Percentiles rank a stretch among this genome's conserved stretches.
These are phyloP conservation scores for Cololabis saira DNA, from an alignment of 2,113 vertebrate species.

Conservation along the genomic window DNA sequence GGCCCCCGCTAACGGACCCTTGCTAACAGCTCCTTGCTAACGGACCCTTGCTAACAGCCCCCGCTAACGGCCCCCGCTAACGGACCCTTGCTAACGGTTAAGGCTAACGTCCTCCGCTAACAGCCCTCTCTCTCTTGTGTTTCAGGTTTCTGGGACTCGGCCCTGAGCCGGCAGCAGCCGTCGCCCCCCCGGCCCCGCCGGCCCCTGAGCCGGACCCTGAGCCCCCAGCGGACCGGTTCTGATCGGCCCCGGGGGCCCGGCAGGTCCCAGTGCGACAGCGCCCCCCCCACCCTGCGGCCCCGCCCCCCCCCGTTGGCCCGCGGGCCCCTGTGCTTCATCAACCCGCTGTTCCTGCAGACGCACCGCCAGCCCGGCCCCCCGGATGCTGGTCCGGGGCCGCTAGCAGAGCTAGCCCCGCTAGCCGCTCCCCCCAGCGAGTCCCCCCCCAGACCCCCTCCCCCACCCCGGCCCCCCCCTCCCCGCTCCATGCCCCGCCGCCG, in stretches of 20 bases:
- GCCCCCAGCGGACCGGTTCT: slow-evolving; percentile 62
- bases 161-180: slow-evolving; percentile 81
- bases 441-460: slow-evolving; percentile 70
- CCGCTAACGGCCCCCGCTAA: too few species aligned
- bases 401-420: too few species aligned
- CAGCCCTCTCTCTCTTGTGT: slow-evolving; percentile 29
- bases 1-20: too few species aligned
- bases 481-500: slow-evolving; percentile 84
- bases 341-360: slow-evolving; percentile 92
- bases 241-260: slow-evolving; percentile 34
- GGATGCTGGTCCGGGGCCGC: slow-evolving; percentile 47
- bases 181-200: slow-evolving; percentile 75
- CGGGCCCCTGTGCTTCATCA: slow-evolving; percentile 91
- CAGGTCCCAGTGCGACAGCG: slow-evolving; percentile 85
- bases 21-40: too few species aligned
- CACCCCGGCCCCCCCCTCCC: slow-evolving; percentile 80
- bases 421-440: too few species aligned
- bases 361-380: slow-evolving; percentile 52
- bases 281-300: slow-evolving; percentile 85
- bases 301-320: slow-evolving; percentile 83
- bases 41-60: too few species aligned
- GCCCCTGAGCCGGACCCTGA: slow-evolving; percentile 76
- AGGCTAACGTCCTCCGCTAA: too few species aligned
- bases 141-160: slow-evolving; percentile 92
- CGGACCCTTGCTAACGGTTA: neutral